Evolutionary conservation across 2,113 vertebrate genomes (phyloP).

Genomic region (Saccopteryx bilineata): DNA sequence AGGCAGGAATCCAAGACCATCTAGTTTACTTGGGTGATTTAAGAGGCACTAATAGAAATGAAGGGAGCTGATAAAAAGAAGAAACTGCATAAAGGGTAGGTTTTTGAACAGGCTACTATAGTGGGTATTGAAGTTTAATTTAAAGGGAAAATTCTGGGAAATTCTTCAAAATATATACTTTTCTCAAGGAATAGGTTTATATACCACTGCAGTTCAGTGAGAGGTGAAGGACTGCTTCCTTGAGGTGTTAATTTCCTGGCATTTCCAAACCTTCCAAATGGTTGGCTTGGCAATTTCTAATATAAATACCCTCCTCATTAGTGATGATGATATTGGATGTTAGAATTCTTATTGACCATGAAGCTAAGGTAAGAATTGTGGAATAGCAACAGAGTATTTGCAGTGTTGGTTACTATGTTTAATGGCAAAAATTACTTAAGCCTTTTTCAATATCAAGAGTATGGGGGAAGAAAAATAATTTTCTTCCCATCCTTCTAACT

Average conservation of each 20-base stretch:
- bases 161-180: not conserved
- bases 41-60: not conserved
- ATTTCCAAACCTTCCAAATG: conserved; percentile 20
- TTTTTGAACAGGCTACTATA: not conserved
- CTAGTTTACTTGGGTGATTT: not conserved
- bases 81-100: not conserved
- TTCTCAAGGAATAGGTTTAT: not conserved
- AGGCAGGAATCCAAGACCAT: not conserved
- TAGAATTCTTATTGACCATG: not conserved
- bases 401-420: not conserved
- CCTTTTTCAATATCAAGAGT: not conserved
- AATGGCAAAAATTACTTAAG: not conserved
- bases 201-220: not conserved
- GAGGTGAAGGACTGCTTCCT: not conserved
- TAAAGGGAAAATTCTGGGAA: not conserved
- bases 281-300: not conserved
- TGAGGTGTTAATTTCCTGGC: conserved; percentile 47
- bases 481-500: not conserved
- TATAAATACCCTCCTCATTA: not conserved
- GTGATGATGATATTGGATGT: not conserved
- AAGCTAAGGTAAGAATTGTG: not conserved
- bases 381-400: not conserved
- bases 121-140: not conserved
- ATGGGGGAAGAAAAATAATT: not conserved
- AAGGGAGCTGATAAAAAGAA: not conserved